Evolutionary conservation across 2,113 vertebrate genomes (phyloP).

Genomic region (Triplophysa dalaica): DNA sequence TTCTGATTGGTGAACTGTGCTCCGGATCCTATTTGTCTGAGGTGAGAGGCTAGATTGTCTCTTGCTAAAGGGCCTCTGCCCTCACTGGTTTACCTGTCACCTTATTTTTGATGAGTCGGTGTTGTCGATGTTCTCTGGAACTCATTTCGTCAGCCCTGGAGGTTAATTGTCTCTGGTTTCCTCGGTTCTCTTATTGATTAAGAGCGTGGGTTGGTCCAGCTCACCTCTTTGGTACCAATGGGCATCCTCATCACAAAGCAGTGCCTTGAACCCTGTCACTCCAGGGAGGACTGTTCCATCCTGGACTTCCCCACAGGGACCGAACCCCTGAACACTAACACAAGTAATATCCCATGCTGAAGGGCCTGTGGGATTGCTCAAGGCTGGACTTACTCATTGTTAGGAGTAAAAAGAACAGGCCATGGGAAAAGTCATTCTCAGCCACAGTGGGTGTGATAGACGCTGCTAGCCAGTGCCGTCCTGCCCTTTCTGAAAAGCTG

Average conservation of each 20-base stretch:
- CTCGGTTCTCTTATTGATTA: conserved; percentile 41
- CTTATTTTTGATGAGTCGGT: conserved; percentile 35
- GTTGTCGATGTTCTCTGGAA: conserved; percentile 37
- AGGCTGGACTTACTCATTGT: conserved; percentile 22
- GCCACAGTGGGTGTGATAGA: conserved; percentile 22
- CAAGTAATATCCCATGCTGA: background rate
- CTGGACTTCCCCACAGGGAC: conserved; percentile 20
- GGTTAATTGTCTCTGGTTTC: conserved; percentile 48
- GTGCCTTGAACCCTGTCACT: conserved; percentile 27
- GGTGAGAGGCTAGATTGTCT: conserved; percentile 30
- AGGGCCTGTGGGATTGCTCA: conserved; percentile 4
- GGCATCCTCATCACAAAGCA: background rate
- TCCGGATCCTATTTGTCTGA: conserved; percentile 3
- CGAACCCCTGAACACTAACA: conserved; percentile 10
- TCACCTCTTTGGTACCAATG: conserved; percentile 9
- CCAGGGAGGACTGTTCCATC: conserved; percentile 19
- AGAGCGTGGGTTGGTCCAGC: conserved; percentile 12
- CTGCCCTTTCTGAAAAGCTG: background rate
- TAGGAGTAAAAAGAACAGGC: conserved; percentile 23
- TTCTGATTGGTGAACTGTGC: conserved; percentile 21
- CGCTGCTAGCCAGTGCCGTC: conserved; percentile 8
- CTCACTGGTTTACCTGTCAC: conserved; percentile 16
- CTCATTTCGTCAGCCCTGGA: conserved; percentile 35
- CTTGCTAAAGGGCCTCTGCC: conserved; percentile 5
- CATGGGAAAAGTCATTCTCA: conserved; percentile 33